Conservation (phyloP, 2,113 vertebrate species). For the Choloepus hoffmanni region DNA sequence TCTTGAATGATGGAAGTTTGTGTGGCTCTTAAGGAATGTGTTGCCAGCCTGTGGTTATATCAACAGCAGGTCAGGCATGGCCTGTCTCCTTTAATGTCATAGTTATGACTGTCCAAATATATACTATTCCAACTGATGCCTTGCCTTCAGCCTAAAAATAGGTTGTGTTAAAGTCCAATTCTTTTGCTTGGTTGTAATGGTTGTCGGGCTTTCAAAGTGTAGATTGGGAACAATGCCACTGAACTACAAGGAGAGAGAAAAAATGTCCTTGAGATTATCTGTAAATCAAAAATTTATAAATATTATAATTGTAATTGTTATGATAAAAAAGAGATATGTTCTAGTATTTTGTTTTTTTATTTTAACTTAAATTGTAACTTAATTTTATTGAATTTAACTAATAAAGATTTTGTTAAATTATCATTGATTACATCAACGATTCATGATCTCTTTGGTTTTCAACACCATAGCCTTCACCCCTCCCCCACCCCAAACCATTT, state of each 20-base stretch:
- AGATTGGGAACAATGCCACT: neutral
- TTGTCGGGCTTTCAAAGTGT: neutral
- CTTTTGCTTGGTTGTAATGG: neutral
- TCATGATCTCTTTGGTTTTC: neutral
- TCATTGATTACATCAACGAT: neutral
- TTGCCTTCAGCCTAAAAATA: slow-evolving; percentile 37
- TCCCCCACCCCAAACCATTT: neutral
- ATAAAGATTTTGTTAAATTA: neutral
- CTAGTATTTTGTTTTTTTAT: neutral
- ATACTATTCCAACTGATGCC: slow-evolving; percentile 8
- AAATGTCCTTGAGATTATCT: neutral
- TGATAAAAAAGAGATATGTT: neutral
- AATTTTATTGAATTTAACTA: neutral
- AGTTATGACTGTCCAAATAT: slow-evolving; percentile 43
- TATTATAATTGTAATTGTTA: neutral
- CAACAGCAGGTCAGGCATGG: slow-evolving; percentile 72
- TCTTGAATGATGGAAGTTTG: slow-evolving; percentile 79
- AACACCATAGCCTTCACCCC: neutral
- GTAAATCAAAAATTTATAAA: neutral
- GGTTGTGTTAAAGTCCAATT: neutral
- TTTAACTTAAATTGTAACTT: neutral
- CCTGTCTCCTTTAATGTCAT: slow-evolving; percentile 68
- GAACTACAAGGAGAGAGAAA: neutral
- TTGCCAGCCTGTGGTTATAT: slow-evolving; percentile 67
- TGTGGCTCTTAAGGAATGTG: slow-evolving; percentile 68